These are phyloP conservation scores for Entomyzon cyanotis DNA, from an alignment of 2,113 vertebrate genomes.

Conservation along the genomic window DNA sequence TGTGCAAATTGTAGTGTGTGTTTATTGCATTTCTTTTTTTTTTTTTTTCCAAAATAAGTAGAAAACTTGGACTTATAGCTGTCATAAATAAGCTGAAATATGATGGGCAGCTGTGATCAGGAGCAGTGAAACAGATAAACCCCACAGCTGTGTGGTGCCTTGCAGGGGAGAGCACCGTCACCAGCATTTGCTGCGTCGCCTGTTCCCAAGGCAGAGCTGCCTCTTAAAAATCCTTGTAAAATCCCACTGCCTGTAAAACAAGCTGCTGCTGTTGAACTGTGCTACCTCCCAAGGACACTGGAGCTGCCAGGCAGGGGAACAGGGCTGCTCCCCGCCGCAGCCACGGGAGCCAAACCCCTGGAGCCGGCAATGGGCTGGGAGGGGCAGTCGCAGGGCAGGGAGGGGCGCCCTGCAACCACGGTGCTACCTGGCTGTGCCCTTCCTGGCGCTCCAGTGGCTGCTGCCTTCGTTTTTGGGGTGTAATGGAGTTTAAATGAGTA, in stretches of 20 bases:
- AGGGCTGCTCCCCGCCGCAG: not conserved
- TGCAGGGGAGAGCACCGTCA: not conserved
- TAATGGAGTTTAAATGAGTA: not conserved
- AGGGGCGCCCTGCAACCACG: not conserved
- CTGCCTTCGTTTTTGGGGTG: not conserved
- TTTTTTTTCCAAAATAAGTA: not conserved
- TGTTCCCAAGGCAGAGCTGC: not conserved
- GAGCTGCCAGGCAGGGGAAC: not conserved
- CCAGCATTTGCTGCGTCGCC: accelerated
- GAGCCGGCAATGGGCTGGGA: not conserved
- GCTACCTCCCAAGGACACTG: not conserved
- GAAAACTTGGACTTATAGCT: not conserved
- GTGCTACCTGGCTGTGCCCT: not conserved
- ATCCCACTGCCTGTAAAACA: not conserved
- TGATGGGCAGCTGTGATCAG: not conserved
- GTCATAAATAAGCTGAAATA: not conserved
- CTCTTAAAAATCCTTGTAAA: not conserved
- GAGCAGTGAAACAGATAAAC: not conserved
- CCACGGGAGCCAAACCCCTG: not conserved
- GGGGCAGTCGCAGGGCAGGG: not conserved
- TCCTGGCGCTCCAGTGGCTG: accelerated
- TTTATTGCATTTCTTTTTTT: not conserved
- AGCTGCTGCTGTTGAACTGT: not conserved
- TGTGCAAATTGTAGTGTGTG: not conserved
- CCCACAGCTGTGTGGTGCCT: not conserved